Percentiles rank a stretch among this genome's conserved stretches.
Conservation (phyloP, 92 coral and sea anemone species). For the Muricea muricata region DNA sequence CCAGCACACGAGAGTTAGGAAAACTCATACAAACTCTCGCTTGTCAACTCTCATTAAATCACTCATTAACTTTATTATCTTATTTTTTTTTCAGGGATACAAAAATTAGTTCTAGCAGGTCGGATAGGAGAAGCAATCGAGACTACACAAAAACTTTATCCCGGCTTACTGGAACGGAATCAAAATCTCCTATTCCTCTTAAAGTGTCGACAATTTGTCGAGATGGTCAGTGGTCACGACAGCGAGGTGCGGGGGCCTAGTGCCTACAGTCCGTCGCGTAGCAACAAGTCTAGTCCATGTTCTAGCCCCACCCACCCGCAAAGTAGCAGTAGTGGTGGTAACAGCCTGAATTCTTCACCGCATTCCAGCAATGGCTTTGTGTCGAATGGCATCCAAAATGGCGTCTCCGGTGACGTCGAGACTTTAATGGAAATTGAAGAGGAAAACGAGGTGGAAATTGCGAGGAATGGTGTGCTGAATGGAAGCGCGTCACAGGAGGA, state of each 20-base stretch:
- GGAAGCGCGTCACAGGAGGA: conserved; percentile 84
- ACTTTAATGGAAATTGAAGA: conserved; percentile 95
- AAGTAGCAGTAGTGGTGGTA: conserved; percentile 75
- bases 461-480: conserved; percentile 76
- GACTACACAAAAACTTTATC: conserved; percentile 92
- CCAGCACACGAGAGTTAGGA: too few species aligned
- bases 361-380: conserved; percentile 85
- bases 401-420: conserved; percentile 81
- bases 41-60: too few species aligned
- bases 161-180: conserved; percentile 94
- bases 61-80: too few species aligned
- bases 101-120: conserved; percentile 92
- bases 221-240: conserved; percentile 98
- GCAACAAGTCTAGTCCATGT: conserved; percentile 88
- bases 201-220: conserved; percentile 98
- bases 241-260: conserved; percentile 90
- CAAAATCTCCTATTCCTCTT: conserved; percentile 88
- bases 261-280: conserved; percentile 89
- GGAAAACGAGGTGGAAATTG: conserved; percentile 57
- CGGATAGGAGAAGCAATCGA: conserved; percentile 99
- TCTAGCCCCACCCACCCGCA: conserved; percentile 98
- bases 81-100: conserved; percentile 77
- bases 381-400: conserved; percentile 95
- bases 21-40: too few species aligned
- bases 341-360: conserved; percentile 66